Base-by-base conservation (phyloP, 2,888 invertebrate species). In the Leucoptera coffeella region DNA sequence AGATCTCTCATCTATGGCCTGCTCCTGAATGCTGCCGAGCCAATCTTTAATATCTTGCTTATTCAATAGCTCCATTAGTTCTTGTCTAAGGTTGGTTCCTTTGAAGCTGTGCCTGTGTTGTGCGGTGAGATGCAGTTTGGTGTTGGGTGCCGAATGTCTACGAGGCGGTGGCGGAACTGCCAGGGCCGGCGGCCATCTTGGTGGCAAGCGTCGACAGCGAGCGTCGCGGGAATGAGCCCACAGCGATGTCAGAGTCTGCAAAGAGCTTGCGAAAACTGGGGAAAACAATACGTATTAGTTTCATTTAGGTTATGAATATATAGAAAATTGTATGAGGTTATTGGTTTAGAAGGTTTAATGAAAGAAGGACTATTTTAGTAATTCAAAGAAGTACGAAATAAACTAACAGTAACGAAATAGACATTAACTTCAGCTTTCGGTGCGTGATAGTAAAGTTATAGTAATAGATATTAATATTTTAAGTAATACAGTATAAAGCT, bases 261-360 rank as follows among this genome's bases (percentile, higher is more conserved):
- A 90, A 88, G 59, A 90, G 75, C 73, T 88, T 87, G 57, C 89
- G 85, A 79, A 90, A 90, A 78, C 89, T 89, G n/a, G n/a, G n/a
- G n/a, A n/a, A n/a, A n/a, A n/a, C n/a, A n/a, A n/a, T n/a, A n/a
- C n/a, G n/a, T n/a, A n/a, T n/a, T n/a, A n/a, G n/a, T n/a, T n/a
- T n/a, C n/a, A n/a, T n/a, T n/a, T n/a, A n/a, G n/a, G n/a, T n/a
- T n/a, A n/a, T n/a, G n/a, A n/a, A n/a, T n/a, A n/a, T n/a, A n/a
- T n/a, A n/a, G n/a, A n/a, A n/a, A n/a, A n/a, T n/a, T n/a, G n/a
- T n/a, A n/a, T n/a, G n/a, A n/a, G n/a, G n/a, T n/a, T n/a, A n/a
- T n/a, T n/a, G n/a, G n/a, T n/a, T n/a, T n/a, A n/a, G n/a, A n/a
- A n/a, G n/a, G n/a, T n/a, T n/a, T n/a, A n/a, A n/a, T n/a, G n/a